These are phyloP conservation scores for Gymnocephalus cernua DNA, from an alignment of 2,113 vertebrate genomes.

Conservation along the genomic window DNA sequence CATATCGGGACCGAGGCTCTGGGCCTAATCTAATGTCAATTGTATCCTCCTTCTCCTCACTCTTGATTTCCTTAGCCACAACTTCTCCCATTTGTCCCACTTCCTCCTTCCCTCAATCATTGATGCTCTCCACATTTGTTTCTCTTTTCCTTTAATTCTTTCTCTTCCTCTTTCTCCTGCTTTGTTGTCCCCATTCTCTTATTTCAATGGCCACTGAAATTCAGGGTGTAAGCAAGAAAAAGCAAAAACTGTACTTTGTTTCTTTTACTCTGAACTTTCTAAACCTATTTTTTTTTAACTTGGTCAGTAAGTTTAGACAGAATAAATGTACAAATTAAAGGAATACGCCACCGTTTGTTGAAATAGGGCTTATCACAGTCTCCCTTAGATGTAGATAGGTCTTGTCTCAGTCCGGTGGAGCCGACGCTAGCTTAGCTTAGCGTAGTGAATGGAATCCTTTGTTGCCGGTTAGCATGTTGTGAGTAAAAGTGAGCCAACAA, in stretches of 20 bases:
- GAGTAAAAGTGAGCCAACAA: too few relatives aligned
- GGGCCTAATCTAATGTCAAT: conserved; percentile 69
- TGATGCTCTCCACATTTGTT: conserved; percentile 7
- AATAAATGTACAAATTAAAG: not conserved
- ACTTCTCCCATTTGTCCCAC: conserved; percentile 17
- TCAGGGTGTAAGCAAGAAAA: not conserved
- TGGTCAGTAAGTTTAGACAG: not conserved
- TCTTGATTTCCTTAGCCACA: conserved; percentile 29
- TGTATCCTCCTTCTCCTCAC: conserved; percentile 32
- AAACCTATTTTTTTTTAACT: not conserved
- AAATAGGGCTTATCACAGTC: too few relatives aligned
- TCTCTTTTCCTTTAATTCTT: not conserved
- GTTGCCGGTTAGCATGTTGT: too few relatives aligned
- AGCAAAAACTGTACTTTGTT: not conserved
- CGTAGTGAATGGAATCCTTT: too few relatives aligned
- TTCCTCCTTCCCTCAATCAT: conserved; percentile 11
- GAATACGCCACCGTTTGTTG: too few relatives aligned
- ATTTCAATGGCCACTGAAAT: not conserved
- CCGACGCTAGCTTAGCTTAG: too few relatives aligned
- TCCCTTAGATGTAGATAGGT: too few relatives aligned
- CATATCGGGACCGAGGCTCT: conserved; percentile 56
- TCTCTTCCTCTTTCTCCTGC: conserved; percentile 2
- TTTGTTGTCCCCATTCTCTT: conserved; percentile 12
- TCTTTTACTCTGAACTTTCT: not conserved
- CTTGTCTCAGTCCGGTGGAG: too few relatives aligned